Evolutionary conservation across 2,113 vertebrate species (phyloP), one percentile per base, ranked within the genome.

Genomic region (Coptodon bakossiorum): DNA sequence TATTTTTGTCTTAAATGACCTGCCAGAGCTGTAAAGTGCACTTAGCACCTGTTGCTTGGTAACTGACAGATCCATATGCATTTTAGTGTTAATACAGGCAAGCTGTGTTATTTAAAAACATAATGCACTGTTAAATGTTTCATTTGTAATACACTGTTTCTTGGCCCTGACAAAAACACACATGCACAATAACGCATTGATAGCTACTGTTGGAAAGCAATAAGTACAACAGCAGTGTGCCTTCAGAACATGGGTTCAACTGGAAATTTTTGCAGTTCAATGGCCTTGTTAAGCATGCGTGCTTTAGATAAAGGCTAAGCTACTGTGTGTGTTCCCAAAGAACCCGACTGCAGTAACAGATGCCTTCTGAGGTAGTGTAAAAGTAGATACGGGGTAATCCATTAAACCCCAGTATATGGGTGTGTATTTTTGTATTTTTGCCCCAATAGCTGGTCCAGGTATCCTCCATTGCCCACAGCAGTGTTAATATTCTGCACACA

Each of bases 401-500:
- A 90, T 93, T 90, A 84, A 87, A 89, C 84, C 48, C 24, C n/a
- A 85, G 17, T 19, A 63, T 63, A 40, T 84, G 38, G 48, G 82
- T 88, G 52, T 82, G 27, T 36, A 40, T 90, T 57, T 88, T 48
- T 81, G 27, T 59, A 54, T 92, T 61, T 89, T 61, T 59, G 14
- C 87, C 5, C 10, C 52, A 76, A 50, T 87, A 85, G 53, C 82
- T 88, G 40, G 90, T 88, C 54, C 86, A 93, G 89, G 89, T 91
- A 90, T 89, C 89, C 90, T 91, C 86, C 83, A 85, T 82, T 91
- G 90, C 86, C 92, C 89, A 92, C 83, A 79, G 87, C 85, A 61
- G 82, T 89, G 93, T 96, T 96, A 94, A 94, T 94, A 96, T 95
- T 96, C 95, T 92, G 85, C 88, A 93, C 94, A 95, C 89, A 95